A percentile compares a stretch with the other conserved stretches of the same genome.
These are phyloP conservation scores for Balanococcus diminutus DNA, from an alignment of 2,888 invertebrate genomes.

Conservation along the genomic window DNA sequence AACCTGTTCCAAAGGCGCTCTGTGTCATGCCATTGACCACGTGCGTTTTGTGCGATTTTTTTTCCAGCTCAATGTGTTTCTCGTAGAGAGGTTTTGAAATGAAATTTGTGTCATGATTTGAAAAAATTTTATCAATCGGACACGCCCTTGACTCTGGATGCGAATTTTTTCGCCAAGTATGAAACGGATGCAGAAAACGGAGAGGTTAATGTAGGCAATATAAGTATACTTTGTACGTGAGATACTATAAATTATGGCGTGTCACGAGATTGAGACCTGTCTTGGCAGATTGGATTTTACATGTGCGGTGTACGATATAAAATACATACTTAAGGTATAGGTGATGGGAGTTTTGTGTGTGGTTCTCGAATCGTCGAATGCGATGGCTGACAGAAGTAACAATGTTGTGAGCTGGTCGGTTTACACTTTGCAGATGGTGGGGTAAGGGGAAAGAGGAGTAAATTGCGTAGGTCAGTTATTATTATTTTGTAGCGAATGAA, in stretches of 20 bases:
- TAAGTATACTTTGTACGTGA: neutral
- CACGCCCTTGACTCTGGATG: neutral
- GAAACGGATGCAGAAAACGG: neutral
- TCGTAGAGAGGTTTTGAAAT: neutral
- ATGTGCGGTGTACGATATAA: neutral
- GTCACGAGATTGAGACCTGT: neutral
- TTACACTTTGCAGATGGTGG: neutral
- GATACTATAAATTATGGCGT: neutral
- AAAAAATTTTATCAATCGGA: neutral
- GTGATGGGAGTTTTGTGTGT: neutral
- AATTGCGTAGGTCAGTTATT: too few relatives aligned
- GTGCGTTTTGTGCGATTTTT: neutral
- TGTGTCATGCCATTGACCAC: neutral
- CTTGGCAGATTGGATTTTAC: neutral
- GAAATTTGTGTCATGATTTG: slow-evolving; percentile 22
- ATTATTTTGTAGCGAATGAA: too few relatives aligned
- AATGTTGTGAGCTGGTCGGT: neutral
- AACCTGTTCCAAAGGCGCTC: neutral
- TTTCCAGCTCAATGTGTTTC: neutral
- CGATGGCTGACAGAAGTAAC: neutral
- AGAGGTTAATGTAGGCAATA: neutral
- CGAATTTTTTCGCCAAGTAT: neutral
- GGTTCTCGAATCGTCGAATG: neutral
- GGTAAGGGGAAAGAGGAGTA: neutral
- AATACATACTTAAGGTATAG: neutral